Evolutionary conservation across 2,113 vertebrate genomes (phyloP).

Genomic region (Sebastes fasciatus): DNA sequence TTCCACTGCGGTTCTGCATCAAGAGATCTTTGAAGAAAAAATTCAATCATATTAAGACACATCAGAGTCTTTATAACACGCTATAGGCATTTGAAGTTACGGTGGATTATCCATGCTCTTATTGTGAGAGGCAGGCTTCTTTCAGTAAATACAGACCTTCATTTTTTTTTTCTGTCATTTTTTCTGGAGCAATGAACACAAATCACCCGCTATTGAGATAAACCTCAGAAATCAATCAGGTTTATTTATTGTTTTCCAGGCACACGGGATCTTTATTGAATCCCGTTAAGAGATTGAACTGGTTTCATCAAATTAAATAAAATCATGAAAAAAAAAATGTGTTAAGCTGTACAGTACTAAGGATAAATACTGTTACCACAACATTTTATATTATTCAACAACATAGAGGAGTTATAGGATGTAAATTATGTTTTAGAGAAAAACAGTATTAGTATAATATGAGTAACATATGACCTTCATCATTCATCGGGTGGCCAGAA

Average conservation of each 20-base stretch:
- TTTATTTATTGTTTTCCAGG: background rate
- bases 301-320: background rate
- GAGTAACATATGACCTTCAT: too few species aligned
- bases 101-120: conserved; percentile 23
- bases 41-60: conserved; percentile 37
- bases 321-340: background rate
- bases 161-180: background rate
- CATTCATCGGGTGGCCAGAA: too few species aligned
- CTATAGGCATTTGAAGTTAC: conserved; percentile 16
- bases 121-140: conserved; percentile 12
- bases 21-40: conserved; percentile 34
- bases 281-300: background rate
- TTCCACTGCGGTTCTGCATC: conserved; percentile 25
- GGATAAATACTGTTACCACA: too few species aligned
- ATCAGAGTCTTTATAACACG: conserved; percentile 7
- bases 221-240: background rate
- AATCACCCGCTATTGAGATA: background rate
- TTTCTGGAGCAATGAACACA: background rate
- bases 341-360: background rate
- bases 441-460: too few species aligned
- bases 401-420: too few species aligned
- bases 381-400: too few species aligned
- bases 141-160: background rate
- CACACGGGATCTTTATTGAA: background rate
- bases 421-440: too few species aligned